Evolutionary conservation across 2,888 invertebrate species (phyloP).

Genomic region (Electrophaes corylata): DNA sequence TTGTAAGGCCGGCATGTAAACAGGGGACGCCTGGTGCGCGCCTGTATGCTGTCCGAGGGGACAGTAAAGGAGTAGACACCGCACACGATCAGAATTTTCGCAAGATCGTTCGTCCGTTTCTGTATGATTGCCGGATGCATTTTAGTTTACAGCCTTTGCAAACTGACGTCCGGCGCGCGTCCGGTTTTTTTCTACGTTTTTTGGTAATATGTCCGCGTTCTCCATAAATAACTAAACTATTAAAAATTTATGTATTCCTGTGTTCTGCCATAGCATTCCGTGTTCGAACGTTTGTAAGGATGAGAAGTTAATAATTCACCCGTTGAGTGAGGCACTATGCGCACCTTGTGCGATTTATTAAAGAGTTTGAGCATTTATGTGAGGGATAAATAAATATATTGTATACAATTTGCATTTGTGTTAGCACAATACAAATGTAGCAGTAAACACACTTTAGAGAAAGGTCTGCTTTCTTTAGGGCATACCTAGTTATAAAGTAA

Average conservation of each 20-base stretch:
- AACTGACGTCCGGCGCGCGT: not conserved
- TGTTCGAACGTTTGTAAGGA: conserved; percentile 37
- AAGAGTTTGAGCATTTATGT: conserved; percentile 69
- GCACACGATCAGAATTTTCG: too few species aligned
- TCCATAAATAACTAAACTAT: not conserved
- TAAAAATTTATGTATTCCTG: not conserved
- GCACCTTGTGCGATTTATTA: conserved; percentile 45
- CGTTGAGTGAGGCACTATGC: conserved; percentile 78
- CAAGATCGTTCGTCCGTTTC: too few species aligned
- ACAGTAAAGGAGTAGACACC: too few species aligned
- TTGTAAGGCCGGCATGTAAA: too few species aligned
- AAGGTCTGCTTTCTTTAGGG: not conserved
- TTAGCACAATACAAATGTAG: conserved; percentile 25
- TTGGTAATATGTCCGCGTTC: not conserved
- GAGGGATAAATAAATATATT: conserved; percentile 58
- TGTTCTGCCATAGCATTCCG: conserved; percentile 22
- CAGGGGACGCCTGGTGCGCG: too few species aligned
- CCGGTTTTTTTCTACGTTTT: not conserved
- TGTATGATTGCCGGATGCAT: too few species aligned
- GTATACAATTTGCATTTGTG: conserved; percentile 64
- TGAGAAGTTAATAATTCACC: conserved; percentile 62
- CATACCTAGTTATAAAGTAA: too few species aligned
- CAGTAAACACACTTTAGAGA: conserved; percentile 4
- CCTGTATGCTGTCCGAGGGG: too few species aligned
- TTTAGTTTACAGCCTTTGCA: too few species aligned